These are phyloP conservation scores for Phenganax stokvisi DNA, from an alignment of 92 coral and sea anemone genomes.

Conservation along the genomic window DNA sequence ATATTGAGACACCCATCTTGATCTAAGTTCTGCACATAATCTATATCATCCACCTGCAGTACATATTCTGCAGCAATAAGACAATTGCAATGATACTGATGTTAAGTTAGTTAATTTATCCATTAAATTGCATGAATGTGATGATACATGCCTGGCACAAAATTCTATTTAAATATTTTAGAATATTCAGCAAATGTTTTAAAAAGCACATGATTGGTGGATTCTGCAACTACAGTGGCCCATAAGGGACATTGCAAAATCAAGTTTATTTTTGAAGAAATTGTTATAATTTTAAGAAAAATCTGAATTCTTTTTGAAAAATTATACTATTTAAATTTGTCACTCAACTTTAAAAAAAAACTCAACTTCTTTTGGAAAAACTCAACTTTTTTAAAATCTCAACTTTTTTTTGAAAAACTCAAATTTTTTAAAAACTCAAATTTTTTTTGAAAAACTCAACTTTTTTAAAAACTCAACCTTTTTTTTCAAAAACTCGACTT, in stretches of 20 bases:
- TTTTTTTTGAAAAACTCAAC: background rate
- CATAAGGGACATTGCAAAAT: background rate
- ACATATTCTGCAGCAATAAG: no score
- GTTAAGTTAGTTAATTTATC: no score
- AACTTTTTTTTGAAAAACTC: background rate
- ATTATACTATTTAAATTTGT: no score
- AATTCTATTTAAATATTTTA: no score
- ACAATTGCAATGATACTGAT: no score
- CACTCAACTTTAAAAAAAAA: no score
- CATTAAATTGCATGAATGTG: no score
- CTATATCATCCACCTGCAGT: conserved; percentile 32
- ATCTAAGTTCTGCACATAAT: conserved; percentile 31
- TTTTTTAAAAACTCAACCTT: background rate
- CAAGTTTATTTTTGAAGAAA: background rate
- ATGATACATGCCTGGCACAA: no score
- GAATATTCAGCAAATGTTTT: no score
- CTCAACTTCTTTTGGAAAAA: background rate
- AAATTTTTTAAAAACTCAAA: background rate
- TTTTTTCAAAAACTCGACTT: background rate
- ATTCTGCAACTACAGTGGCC: background rate
- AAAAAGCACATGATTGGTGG: no score
- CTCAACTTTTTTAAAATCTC: background rate
- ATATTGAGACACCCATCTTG: conserved; percentile 36
- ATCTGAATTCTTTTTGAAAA: no score
- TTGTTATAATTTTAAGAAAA: no score